Percentiles rank a stretch among this genome's conserved stretches.
phyloP scores from a whole-genome alignment of 2,888 invertebrate genomes.

The Strigamia transsilvanica region DNA sequence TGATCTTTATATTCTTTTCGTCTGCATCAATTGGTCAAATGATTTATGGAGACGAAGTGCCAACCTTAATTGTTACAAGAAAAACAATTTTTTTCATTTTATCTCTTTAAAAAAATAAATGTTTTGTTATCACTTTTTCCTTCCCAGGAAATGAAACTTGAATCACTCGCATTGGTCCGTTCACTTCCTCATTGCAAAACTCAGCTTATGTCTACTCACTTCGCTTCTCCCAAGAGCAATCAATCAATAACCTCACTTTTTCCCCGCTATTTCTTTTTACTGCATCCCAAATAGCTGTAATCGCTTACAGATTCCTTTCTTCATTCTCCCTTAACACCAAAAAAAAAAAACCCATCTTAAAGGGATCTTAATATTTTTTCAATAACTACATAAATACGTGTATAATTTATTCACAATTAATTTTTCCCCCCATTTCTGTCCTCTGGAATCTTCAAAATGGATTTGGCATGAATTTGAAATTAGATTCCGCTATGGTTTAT shows the following conservation, averaged over 20 bases:
- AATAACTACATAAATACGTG: not conserved
- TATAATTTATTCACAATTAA: slow-evolving; percentile 15
- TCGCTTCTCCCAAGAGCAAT: not conserved
- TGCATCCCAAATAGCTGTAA: slow-evolving; percentile 4
- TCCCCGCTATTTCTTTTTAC: not conserved
- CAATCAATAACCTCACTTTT: slow-evolving; percentile 13
- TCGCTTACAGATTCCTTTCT: not conserved
- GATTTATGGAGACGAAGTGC: slow-evolving; percentile 28
- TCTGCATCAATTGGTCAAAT: slow-evolving; percentile 28
- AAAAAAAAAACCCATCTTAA: not conserved
- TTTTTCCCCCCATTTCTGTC: not conserved
- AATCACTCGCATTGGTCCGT: slow-evolving; percentile 7
- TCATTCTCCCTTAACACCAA: not conserved
- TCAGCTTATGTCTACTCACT: slow-evolving; percentile 26
- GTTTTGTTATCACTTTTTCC: slow-evolving; percentile 24
- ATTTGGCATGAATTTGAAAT: slow-evolving; percentile 12
- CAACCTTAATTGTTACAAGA: not conserved
- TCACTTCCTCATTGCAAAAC: slow-evolving; percentile 39
- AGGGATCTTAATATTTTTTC: not conserved
- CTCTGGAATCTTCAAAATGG: not conserved
- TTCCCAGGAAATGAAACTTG: slow-evolving; percentile 12
- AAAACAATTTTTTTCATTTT: not conserved
- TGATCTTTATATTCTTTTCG: not conserved
- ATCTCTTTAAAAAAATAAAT: not conserved
- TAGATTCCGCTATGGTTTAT: not conserved